Evolutionary conservation across 2,888 invertebrate species (phyloP).

Genomic region (Amiota minor): DNA sequence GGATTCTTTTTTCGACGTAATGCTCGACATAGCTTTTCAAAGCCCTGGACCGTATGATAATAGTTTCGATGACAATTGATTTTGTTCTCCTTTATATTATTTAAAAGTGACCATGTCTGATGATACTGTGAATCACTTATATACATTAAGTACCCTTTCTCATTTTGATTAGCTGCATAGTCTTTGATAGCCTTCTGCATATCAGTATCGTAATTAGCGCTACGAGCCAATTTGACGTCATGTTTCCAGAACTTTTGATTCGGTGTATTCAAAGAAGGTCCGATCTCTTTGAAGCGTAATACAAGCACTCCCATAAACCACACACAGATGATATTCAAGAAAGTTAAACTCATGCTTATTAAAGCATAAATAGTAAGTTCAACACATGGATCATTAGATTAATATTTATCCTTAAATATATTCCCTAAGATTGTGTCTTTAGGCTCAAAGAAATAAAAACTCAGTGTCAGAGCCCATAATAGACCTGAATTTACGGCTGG

Average conservation of each 20-base stretch:
- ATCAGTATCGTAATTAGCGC: conserved; percentile 73
- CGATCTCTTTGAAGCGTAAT: conserved; percentile 81
- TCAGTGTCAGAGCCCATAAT: conserved; percentile 77
- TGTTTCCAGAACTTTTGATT: conserved; percentile 77
- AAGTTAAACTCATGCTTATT: conserved; percentile 81
- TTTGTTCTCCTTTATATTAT: conserved; percentile 23
- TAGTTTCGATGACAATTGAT: conserved; percentile 24
- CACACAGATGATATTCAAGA: conserved; percentile 83
- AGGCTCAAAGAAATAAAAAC: conserved; percentile 74
- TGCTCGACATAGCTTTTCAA: conserved; percentile 53
- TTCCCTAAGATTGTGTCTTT: conserved; percentile 69
- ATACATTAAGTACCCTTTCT: conserved; percentile 34
- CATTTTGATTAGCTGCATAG: conserved; percentile 54
- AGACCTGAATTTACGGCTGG: conserved; percentile 85
- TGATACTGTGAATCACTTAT: conserved; percentile 44
- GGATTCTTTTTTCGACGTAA: conserved; percentile 43
- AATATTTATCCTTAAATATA: conserved; percentile 72
- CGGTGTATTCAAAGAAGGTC: conserved; percentile 74
- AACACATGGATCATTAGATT: conserved; percentile 76
- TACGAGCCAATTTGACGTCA: conserved; percentile 77
- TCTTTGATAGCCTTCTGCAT: conserved; percentile 61
- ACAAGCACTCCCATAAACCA: conserved; percentile 81
- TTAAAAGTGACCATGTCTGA: conserved; percentile 64
- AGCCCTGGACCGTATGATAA: conserved; percentile 57
- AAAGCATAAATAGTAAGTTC: conserved; percentile 79